These are phyloP conservation scores for Euborellia annulipes DNA, from an alignment of 1,140 invertebrate species.

Conservation along the genomic window DNA sequence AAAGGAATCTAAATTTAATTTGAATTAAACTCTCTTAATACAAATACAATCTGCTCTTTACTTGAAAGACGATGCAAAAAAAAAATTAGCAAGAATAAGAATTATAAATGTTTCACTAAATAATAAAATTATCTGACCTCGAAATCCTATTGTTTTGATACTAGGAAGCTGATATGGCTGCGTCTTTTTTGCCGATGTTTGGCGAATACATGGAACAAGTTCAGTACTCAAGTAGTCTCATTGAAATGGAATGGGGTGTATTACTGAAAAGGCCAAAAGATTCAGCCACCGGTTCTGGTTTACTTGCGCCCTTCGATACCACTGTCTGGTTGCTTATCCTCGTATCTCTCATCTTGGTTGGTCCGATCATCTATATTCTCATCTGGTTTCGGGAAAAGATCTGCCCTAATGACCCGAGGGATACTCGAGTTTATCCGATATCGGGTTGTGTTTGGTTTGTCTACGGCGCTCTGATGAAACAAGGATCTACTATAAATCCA, in stretches of 20 bases:
- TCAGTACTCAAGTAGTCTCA: conserved; percentile 46
- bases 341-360: conserved; percentile 49
- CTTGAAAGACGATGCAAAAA: too few species aligned
- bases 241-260: conserved; percentile 56
- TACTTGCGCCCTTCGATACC: conserved; percentile 60
- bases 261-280: conserved; percentile 60
- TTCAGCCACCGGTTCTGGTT: conserved; percentile 64
- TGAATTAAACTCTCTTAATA: too few species aligned
- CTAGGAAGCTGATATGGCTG: conserved; percentile 57
- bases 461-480: conserved; percentile 74
- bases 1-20: too few species aligned
- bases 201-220: conserved; percentile 35
- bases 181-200: conserved; percentile 56
- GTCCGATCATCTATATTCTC: conserved; percentile 60
- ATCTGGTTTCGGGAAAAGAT: conserved; percentile 42
- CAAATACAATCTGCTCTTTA: too few species aligned
- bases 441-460: conserved; percentile 68
- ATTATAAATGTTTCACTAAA: too few species aligned
- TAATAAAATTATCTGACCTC: too few species aligned
- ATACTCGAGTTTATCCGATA: conserved; percentile 40
- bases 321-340: conserved; percentile 65
- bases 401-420: conserved; percentile 27
- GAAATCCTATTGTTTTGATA: conserved; percentile 14
- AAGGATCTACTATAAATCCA: conserved; percentile 63
- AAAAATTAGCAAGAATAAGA: too few species aligned